phyloP scores from a whole-genome alignment of 2,797 vertebrate genomes.

The Chromobotia macracanthus region DNA sequence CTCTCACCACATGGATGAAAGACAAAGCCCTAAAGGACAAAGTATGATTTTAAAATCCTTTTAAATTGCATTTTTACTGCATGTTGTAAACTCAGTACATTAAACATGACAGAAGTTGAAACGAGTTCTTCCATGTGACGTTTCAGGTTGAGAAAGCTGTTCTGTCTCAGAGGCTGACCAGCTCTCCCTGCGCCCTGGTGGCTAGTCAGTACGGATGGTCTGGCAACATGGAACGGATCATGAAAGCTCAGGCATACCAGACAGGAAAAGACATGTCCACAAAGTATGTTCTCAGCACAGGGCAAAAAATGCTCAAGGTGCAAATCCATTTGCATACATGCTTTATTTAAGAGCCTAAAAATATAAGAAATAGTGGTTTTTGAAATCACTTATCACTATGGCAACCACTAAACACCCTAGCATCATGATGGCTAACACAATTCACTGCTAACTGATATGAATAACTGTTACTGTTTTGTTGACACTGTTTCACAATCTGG shows the following conservation, averaged over 20 bases:
- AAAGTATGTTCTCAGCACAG: constrained; percentile 78
- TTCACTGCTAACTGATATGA: not conserved
- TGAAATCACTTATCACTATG: no score
- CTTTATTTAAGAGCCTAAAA: no score
- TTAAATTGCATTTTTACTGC: not conserved
- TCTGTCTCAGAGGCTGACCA: constrained; percentile 91
- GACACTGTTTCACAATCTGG: no score
- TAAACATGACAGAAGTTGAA: not conserved
- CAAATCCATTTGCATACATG: not conserved
- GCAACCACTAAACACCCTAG: no score
- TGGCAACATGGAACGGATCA: constrained; percentile 99
- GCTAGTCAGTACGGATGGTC: constrained; percentile 99
- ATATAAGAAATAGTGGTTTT: no score
- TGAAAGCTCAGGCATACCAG: constrained; percentile 99
- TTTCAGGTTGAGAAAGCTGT: constrained; percentile 93
- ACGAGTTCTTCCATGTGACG: not conserved
- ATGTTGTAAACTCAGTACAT: not conserved
- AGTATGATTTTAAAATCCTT: constrained; percentile 74
- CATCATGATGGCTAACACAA: no score
- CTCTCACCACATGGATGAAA: constrained; percentile 96
- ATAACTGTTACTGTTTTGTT: not conserved
- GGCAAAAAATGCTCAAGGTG: no score
- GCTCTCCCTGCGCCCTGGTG: constrained; percentile 93
- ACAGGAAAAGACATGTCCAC: constrained; percentile 98
- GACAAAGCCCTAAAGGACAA: constrained; percentile 93